Evolutionary conservation across 2,888 invertebrate species (phyloP).

Genomic region (Drosophila niveifrons): DNA sequence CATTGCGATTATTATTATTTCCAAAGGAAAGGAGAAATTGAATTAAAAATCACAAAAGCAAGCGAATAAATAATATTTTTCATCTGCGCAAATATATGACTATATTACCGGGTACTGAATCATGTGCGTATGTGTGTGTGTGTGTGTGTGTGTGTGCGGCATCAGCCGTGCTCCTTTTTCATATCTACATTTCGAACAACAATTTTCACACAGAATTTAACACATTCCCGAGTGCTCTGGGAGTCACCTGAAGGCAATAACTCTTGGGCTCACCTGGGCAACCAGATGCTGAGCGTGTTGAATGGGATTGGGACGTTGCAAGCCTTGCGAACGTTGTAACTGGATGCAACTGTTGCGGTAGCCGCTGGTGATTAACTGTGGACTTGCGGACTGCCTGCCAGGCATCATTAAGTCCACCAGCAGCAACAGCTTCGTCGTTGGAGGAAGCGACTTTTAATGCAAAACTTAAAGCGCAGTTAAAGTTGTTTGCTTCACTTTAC

Average conservation of each 20-base stretch:
- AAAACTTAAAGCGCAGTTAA: slow-evolving; percentile 72
- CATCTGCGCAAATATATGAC: slow-evolving; percentile 11
- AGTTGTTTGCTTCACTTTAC: slow-evolving; percentile 49
- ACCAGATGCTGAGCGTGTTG: slow-evolving; percentile 32
- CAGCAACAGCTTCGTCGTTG: slow-evolving; percentile 7
- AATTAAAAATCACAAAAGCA: slow-evolving; percentile 11
- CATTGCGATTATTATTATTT: neutral
- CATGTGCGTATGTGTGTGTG: slow-evolving; percentile 9
- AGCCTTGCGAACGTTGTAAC: slow-evolving; percentile 7
- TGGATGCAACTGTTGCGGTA: slow-evolving; percentile 32
- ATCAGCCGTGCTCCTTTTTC: neutral
- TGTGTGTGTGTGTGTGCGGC: neutral
- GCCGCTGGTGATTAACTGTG: slow-evolving; percentile 60
- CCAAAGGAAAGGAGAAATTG: neutral
- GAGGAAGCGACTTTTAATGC: slow-evolving; percentile 41
- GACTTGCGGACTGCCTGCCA: slow-evolving; percentile 32
- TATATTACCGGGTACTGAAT: slow-evolving; percentile 24
- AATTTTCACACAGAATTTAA: slow-evolving; percentile 62
- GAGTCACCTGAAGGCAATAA: slow-evolving; percentile 54
- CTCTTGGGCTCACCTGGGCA: slow-evolving; percentile 53
- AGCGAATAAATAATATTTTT: slow-evolving; percentile 8
- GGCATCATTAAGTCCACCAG: slow-evolving; percentile 47
- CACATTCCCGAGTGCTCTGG: slow-evolving; percentile 43
- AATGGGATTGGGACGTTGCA: slow-evolving; percentile 25
- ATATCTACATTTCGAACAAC: slow-evolving; percentile 29